Base-by-base conservation (phyloP, 2,888 invertebrate genomes). In the Helobdella robusta region DNA sequence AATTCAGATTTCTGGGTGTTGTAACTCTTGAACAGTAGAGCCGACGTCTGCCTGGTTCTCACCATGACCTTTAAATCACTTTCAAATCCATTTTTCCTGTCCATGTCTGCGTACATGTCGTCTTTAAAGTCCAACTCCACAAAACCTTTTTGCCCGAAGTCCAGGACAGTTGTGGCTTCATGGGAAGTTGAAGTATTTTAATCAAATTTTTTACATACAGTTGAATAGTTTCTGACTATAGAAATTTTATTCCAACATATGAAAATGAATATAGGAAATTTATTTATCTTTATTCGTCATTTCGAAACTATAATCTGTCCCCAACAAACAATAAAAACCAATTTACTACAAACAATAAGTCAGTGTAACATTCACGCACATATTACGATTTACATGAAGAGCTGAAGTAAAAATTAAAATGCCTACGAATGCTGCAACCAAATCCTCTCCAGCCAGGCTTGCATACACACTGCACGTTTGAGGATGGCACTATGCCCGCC, bases 41-140 rank as follows among this genome's bases (percentile, higher is more conserved):
- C 95, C 74, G 89, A 88, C 67, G 88, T 88, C 79, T 94, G 91
- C 35, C 92, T 84, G 0, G 95, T 94, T 70, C 97, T 85, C 82
- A 98, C 95, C 72, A 91, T 83, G 64, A 97, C 82, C 79, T 95
- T 92, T 70, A 97, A 85, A 80, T 93, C 90, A 0, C 91, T 93
- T 35, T 60, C 36, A 48, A 66, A 54, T 20, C 63, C 46, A 20
- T 74, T 46, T 15, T 73, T 70, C 28, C 72, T 67, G 23, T 72
- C 67, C 4, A 73, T 58, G 11, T 67, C 70, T 54, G 71, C 72
- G 64, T 75, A 73, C 64, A 75, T 74, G 0, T 67, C 66, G 30
- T 73, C 68, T 44, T 72, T 89, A 36, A 95, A 82, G 1, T 92
- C 91, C 78, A 94, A 95, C 78, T 93, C 92, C n/a, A 95, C 91